Percentiles rank a stretch among this genome's conserved stretches.
These are phyloP conservation scores for Pammene fasciana DNA, from an alignment of 2,888 invertebrate species.

Conservation along the genomic window DNA sequence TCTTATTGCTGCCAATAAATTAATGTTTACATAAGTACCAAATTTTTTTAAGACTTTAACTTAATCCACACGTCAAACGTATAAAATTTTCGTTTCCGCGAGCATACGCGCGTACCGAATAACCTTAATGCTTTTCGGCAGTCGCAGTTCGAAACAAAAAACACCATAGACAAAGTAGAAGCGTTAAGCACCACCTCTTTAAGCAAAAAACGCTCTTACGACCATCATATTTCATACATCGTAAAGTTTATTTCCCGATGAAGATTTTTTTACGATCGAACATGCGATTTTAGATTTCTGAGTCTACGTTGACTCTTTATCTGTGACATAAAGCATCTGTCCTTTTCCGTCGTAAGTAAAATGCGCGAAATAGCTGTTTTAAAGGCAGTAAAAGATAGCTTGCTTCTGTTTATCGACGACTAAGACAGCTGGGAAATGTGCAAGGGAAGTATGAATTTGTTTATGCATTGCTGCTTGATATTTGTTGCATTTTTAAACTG, in stretches of 20 bases:
- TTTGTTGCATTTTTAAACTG: not conserved
- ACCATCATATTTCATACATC: not conserved
- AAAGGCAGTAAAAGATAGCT: slow-evolving; percentile 7
- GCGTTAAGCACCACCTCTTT: slow-evolving; percentile 7
- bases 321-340: slow-evolving; percentile 11
- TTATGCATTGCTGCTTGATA: not conserved
- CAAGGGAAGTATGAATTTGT: not conserved
- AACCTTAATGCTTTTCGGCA: slow-evolving; percentile 79
- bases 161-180: slow-evolving; percentile 36
- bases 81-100: slow-evolving; percentile 68
- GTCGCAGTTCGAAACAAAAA: slow-evolving; percentile 50
- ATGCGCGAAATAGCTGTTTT: slow-evolving; percentile 15
- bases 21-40: too few relatives aligned
- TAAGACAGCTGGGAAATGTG: not conserved
- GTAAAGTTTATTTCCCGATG: not conserved
- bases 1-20: too few relatives aligned
- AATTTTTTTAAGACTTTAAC: slow-evolving; percentile 24
- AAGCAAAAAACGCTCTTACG: not conserved
- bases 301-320: slow-evolving; percentile 5
- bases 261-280: not conserved
- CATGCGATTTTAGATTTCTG: slow-evolving; percentile 15
- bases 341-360: slow-evolving; percentile 12
- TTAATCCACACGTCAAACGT: slow-evolving; percentile 49
- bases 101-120: slow-evolving; percentile 62
- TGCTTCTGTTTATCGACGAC: slow-evolving; percentile 14